Evolutionary conservation across 1,140 invertebrate species (phyloP).

Genomic region (Temnothorax curvispinosus): DNA sequence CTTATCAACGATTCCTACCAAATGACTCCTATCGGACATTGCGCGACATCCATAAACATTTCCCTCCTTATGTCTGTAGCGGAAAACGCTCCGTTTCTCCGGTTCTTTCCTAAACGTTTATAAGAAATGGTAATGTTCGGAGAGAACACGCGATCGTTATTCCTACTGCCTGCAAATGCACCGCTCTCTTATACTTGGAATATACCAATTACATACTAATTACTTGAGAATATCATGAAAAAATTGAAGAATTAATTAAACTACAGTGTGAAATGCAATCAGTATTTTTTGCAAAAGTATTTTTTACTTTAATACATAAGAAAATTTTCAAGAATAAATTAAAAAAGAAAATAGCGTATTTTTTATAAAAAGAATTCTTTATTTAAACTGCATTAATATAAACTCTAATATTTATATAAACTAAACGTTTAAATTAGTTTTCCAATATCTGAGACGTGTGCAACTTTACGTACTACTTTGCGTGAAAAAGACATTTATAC

Average conservation of each 20-base stretch:
- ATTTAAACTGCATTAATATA: neutral
- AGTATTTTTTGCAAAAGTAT: neutral
- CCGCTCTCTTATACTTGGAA: neutral
- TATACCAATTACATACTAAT: neutral
- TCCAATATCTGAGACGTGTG: neutral
- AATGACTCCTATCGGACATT: neutral
- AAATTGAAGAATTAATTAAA: neutral
- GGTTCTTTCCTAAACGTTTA: neutral
- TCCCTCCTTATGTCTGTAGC: neutral
- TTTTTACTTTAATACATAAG: neutral
- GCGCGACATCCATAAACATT: neutral
- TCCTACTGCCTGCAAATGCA: neutral
- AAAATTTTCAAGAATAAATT: neutral
- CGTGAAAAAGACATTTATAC: neutral
- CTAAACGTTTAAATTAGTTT: neutral
- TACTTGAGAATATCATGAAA: neutral
- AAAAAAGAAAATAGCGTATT: neutral
- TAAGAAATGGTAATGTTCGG: neutral
- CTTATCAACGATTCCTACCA: neutral
- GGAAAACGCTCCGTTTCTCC: neutral
- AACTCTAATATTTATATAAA: neutral
- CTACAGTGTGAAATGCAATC: neutral
- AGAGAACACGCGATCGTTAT: neutral
- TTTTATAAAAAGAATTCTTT: neutral
- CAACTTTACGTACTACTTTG: conserved; percentile 11